phyloP scores from a whole-genome alignment of 2,888 invertebrate species.

The Brenthis hecate region DNA sequence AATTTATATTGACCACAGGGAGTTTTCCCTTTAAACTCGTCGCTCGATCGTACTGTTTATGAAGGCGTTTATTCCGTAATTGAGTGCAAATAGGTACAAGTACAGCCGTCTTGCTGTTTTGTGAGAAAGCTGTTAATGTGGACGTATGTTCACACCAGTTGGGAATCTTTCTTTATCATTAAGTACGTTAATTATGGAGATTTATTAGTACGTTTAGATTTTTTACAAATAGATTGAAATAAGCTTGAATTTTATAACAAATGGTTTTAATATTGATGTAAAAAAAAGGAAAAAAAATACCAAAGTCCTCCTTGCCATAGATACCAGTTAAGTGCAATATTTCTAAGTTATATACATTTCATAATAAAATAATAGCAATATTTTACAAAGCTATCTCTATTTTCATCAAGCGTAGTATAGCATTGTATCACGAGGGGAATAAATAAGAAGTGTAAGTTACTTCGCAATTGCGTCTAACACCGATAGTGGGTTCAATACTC shows the following conservation, averaged over 20 bases:
- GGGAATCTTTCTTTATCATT: neutral
- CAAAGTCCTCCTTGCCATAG: no score
- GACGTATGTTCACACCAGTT: neutral
- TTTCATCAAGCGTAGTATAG: constrained; percentile 25
- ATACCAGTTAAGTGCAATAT: no score
- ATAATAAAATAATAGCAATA: constrained; percentile 20
- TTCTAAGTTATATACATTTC: neutral
- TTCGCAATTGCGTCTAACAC: constrained; percentile 69
- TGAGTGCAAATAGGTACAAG: constrained; percentile 24
- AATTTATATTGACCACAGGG: constrained; percentile 60
- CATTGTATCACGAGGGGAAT: constrained; percentile 34
- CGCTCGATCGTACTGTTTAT: constrained; percentile 46
- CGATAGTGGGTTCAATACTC: constrained; percentile 74
- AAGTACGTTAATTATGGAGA: neutral
- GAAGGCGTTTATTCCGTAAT: constrained; percentile 59
- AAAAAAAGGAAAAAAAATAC: no score
- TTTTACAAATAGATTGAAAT: no score
- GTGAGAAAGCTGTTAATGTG: constrained; percentile 13
- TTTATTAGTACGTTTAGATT: neutral
- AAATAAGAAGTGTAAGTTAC: constrained; percentile 42
- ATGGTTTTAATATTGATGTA: no score
- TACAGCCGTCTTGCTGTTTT: constrained; percentile 5
- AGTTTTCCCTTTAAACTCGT: constrained; percentile 57
- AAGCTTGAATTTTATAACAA: no score
- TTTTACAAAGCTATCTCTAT: constrained; percentile 28